phyloP scores from a whole-genome alignment of 1,140 invertebrate species.

The Ostrea edulis region DNA sequence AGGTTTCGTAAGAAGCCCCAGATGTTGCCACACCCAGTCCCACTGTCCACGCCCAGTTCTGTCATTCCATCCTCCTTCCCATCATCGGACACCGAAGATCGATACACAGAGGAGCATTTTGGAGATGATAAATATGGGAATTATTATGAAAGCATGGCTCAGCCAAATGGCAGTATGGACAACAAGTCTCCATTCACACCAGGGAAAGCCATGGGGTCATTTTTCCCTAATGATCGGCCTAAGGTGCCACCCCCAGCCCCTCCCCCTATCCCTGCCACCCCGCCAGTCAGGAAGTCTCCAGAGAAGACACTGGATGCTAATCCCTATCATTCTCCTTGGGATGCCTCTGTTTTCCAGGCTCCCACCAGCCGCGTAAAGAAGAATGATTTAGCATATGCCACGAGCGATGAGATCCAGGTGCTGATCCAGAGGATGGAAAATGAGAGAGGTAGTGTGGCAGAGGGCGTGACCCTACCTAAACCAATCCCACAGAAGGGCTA shows the following conservation, averaged over 20 bases:
- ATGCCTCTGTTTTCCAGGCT: conserved; percentile 39
- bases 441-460: conserved; percentile 46
- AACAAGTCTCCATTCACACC: conserved; percentile 47
- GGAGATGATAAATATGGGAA: conserved; percentile 47
- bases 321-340: conserved; percentile 59
- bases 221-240: conserved; percentile 53
- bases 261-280: not conserved
- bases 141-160: conserved; percentile 53
- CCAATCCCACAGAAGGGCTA: conserved; percentile 33
- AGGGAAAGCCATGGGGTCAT: conserved; percentile 54
- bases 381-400: conserved; percentile 58
- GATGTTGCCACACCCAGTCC: conserved; percentile 39
- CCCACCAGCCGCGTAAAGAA: conserved; percentile 50
- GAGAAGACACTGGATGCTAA: conserved; percentile 44
- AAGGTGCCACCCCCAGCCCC: conserved; percentile 40
- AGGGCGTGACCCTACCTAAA: conserved; percentile 24
- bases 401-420: conserved; percentile 59
- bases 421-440: conserved; percentile 57
- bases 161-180: conserved; percentile 38
- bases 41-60: conserved; percentile 37
- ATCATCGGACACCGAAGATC: conserved; percentile 29
- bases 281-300: conserved; percentile 39
- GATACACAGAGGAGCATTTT: not conserved
- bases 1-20: conserved; percentile 27
- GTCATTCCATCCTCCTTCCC: conserved; percentile 12